Base-by-base conservation (phyloP, 2,113 vertebrate species). In the Psammodynastes pulverulentus region DNA sequence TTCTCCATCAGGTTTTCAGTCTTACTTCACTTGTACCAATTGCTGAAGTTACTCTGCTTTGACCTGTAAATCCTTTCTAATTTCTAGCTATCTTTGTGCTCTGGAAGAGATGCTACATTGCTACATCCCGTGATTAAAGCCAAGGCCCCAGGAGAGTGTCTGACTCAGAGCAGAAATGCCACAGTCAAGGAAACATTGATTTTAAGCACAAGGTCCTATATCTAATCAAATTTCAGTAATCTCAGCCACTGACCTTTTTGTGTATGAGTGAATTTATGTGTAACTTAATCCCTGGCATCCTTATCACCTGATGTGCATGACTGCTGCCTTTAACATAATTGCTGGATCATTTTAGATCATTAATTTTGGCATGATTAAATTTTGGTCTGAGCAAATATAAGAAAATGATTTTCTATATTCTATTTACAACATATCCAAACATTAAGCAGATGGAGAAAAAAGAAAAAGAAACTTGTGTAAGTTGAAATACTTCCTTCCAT, bases 171-270 rank as follows among this genome's bases (percentile, higher is more conserved):
- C 34, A 95, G 94, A 96, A 97, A 93, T n/a, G 56, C 84, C 8
- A 19, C 93, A 93, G 94, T 95, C 92, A 96, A 94, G 95, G 95
- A 96, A 95, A n/a, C 95, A 97, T 96, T 97, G 97, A 97, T 98
- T 98, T 96, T 93, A 95, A 96, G 88, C 90, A 93, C 84, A 21
- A 51, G 92, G 95, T 96, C 94, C 96, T 90, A 96, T 96, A 95
- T 95, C 96, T 98, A 97, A 98, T 98, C 95, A 97, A 96, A 97
- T 98, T 97, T 97, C 90, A 92, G 94, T 95, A 97, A 95, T 97
- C 97, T 96, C 96, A 97, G 94, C 94, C 93, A 0, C 0, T 97
- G 97, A 98, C 97, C 97, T 98, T 97, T 98, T 95, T 94, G 97
- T 92, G 97, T 97, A 97, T 97, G 96, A 97, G 96, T 90, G 94